phyloP scores from a whole-genome alignment of 1,140 invertebrate genomes.

The Rhizoglyphus robini region DNA sequence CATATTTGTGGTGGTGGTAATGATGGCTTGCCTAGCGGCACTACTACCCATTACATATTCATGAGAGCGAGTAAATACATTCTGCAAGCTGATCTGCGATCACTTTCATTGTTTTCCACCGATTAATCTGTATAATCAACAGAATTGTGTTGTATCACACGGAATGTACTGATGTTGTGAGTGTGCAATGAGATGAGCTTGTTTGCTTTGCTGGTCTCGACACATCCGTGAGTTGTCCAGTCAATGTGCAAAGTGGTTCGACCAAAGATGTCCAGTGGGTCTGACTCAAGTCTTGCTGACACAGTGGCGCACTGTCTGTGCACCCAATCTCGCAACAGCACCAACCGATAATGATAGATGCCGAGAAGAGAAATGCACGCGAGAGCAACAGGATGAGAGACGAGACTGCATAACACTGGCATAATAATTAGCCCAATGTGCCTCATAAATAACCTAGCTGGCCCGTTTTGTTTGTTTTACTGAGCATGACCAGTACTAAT shows the following conservation, averaged over 20 bases:
- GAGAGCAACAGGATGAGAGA: slow-evolving; percentile 3
- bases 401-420: background rate
- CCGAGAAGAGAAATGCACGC: background rate
- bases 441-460: slow-evolving; percentile 7
- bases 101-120: background rate
- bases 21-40: background rate
- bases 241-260: too few relatives aligned
- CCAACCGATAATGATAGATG: slow-evolving; percentile 11
- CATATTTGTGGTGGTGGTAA: background rate
- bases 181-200: too few relatives aligned
- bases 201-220: too few relatives aligned
- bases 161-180: too few relatives aligned
- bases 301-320: too few relatives aligned
- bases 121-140: background rate
- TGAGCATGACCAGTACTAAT: slow-evolving; percentile 7
- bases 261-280: too few relatives aligned
- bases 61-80: too few relatives aligned
- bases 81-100: too few relatives aligned
- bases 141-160: too few relatives aligned
- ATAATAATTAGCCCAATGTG: slow-evolving; percentile 2
- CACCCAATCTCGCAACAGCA: too few relatives aligned
- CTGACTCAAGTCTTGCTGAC: too few relatives aligned
- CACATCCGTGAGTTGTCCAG: too few relatives aligned
- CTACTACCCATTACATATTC: slow-evolving; percentile 10
- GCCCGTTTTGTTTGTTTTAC: background rate